Evolutionary conservation across 2,888 invertebrate species (phyloP).

Genomic region (Diarsia rubi): DNA sequence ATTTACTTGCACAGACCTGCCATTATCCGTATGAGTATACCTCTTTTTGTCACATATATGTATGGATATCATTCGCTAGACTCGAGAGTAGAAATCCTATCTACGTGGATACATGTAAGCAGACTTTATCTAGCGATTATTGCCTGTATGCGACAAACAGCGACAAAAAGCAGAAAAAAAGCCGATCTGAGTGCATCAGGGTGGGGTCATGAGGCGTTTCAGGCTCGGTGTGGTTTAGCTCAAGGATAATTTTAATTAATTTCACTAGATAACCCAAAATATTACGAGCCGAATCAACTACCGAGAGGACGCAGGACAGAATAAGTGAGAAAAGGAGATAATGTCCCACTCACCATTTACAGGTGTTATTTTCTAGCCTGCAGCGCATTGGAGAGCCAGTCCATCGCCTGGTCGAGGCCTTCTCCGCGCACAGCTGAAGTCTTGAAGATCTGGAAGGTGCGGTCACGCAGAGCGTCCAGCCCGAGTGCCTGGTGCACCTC

Average conservation of each 20-base stretch:
- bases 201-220: background rate
- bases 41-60: background rate
- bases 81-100: background rate
- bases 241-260: background rate
- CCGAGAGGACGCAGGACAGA: background rate
- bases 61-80: background rate
- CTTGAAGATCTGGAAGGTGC: slow-evolving; percentile 99
- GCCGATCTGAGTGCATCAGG: background rate
- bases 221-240: background rate
- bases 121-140: background rate
- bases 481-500: slow-evolving; percentile 99
- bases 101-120: background rate
- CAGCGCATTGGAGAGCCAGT: slow-evolving; percentile 98
- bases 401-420: slow-evolving; percentile 99
- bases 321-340: background rate
- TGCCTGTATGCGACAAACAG: no score
- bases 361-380: slow-evolving; percentile 95
- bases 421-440: slow-evolving; percentile 99
- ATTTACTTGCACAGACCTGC: background rate
- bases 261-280: background rate
- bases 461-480: slow-evolving; percentile 97
- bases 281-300: background rate
- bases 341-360: slow-evolving; percentile 47
- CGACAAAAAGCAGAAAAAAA: background rate
- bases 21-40: background rate